phyloP scores from a whole-genome alignment of 2,888 invertebrate genomes.

The Cotesia congregata region DNA sequence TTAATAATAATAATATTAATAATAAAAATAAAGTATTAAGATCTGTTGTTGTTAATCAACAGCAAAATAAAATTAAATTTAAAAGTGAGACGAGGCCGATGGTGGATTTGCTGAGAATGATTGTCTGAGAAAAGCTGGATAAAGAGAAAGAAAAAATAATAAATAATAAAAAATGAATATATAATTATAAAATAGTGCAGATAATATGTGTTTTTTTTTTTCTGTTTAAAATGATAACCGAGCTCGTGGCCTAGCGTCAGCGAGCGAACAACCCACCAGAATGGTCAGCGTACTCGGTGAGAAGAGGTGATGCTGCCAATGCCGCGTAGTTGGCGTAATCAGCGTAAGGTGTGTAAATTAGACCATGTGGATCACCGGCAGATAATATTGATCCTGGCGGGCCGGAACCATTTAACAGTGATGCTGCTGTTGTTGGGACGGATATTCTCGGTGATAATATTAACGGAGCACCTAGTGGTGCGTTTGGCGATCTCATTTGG shows the following conservation, averaged over 20 bases:
- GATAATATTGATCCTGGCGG: slow-evolving; percentile 79
- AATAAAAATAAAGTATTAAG: slow-evolving; percentile 30
- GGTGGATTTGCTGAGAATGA: not conserved
- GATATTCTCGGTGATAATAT: slow-evolving; percentile 93
- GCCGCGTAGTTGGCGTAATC: slow-evolving; percentile 94
- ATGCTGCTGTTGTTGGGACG: slow-evolving; percentile 82
- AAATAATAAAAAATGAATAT: slow-evolving; percentile 3
- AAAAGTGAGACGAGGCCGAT: not conserved
- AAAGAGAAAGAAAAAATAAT: slow-evolving; percentile 21
- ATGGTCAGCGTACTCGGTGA: slow-evolving; percentile 92
- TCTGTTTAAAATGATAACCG: slow-evolving; percentile 51
- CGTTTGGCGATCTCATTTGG: slow-evolving; percentile 76
- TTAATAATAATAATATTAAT: slow-evolving; percentile 14
- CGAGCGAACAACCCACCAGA: slow-evolving; percentile 95
- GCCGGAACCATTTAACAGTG: slow-evolving; percentile 74
- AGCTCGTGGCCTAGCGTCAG: slow-evolving; percentile 76
- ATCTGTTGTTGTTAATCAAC: not conserved
- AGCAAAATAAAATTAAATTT: not conserved
- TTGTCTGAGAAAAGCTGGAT: not conserved
- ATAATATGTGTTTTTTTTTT: slow-evolving; percentile 24
- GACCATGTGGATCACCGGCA: slow-evolving; percentile 81
- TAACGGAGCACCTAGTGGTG: slow-evolving; percentile 91
- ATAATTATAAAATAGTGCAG: slow-evolving; percentile 25
- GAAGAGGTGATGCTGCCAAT: slow-evolving; percentile 82
- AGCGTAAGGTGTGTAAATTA: slow-evolving; percentile 90